phyloP scores from a whole-genome alignment of 1,140 invertebrate genomes.

The Druon quercuslanigerum region DNA sequence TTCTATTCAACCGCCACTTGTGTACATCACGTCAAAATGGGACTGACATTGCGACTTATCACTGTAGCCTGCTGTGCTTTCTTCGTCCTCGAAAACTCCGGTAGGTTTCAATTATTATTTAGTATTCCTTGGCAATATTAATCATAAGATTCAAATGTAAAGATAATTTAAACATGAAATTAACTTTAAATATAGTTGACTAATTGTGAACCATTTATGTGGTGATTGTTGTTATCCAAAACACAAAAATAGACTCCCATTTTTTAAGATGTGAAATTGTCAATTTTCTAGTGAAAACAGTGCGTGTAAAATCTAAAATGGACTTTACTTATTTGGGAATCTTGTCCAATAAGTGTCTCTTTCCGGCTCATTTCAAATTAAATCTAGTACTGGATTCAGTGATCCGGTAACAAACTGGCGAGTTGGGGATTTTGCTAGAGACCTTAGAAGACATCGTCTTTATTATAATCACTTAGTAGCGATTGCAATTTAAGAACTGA shows the following conservation, averaged over 20 bases:
- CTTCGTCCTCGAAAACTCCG: slow-evolving; percentile 13
- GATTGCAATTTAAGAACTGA: background rate
- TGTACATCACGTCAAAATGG: background rate
- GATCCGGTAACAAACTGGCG: background rate
- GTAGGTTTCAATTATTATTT: background rate
- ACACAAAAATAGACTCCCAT: background rate
- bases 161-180: too few relatives aligned
- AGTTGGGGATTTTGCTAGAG: background rate
- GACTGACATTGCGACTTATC: background rate
- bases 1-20: background rate
- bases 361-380: background rate
- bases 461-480: background rate
- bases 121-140: background rate
- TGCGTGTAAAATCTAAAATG: background rate
- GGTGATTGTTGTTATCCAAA: background rate
- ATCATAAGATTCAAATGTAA: too few relatives aligned
- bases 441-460: background rate
- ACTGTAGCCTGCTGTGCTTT: slow-evolving; percentile 22
- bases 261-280: background rate
- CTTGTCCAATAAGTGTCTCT: background rate
- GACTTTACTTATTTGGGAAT: background rate
- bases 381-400: background rate
- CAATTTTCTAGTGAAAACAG: slow-evolving; percentile 2
- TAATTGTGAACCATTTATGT: background rate
- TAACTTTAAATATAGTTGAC: background rate